Evolutionary conservation across 2,888 invertebrate species (phyloP).

Genomic region (Temnothorax rugatulus): DNA sequence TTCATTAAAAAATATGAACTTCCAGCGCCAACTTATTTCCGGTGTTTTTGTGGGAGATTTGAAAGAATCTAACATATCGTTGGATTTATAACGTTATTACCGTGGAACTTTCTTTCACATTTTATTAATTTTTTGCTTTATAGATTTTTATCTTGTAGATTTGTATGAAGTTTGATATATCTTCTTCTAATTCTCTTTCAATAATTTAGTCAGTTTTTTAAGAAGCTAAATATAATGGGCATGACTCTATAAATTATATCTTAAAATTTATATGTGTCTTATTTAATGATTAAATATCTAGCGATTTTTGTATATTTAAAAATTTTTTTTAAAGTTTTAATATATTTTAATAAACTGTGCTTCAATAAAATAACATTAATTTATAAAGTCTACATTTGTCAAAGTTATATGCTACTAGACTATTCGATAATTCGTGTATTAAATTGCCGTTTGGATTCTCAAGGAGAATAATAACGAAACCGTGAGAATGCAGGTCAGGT

Average conservation of each 20-base stretch:
- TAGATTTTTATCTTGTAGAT: not conserved
- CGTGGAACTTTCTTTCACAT: not conserved
- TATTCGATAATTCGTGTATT: not conserved
- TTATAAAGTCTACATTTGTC: not conserved
- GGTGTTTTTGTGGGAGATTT: constrained; percentile 37
- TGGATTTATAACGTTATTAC: not conserved
- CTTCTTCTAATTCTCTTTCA: not conserved
- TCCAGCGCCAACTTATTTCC: too few relatives aligned
- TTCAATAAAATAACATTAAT: not conserved
- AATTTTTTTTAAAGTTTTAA: not conserved
- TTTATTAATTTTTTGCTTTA: not conserved
- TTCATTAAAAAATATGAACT: too few relatives aligned
- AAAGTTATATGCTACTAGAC: not conserved
- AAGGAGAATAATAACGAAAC: not conserved
- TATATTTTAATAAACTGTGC: not conserved
- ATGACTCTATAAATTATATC: not conserved
- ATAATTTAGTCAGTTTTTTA: not conserved
- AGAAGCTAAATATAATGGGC: not conserved
- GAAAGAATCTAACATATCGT: not conserved
- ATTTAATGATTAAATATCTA: not conserved
- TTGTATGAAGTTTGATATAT: not conserved
- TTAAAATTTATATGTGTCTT: not conserved
- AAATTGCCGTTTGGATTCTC: not conserved
- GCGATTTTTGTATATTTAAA: not conserved
- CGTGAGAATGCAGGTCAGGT: not conserved